Conservation (phyloP, 2,888 invertebrate species). For the Catocala sponsa region DNA sequence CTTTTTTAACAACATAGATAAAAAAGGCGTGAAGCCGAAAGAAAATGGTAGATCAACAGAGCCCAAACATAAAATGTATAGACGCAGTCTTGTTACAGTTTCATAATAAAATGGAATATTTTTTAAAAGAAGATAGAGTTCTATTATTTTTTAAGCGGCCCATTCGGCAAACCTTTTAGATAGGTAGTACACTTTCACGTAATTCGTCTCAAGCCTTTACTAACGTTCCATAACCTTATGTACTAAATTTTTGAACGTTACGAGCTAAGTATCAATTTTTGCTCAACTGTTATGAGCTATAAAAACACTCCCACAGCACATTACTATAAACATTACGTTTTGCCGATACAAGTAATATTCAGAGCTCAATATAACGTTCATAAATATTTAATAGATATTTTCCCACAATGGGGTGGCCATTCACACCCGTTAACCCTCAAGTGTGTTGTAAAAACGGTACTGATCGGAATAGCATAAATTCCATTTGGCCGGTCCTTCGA, state of each 20-base stretch:
- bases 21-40: too few species aligned
- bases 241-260: conserved; percentile 45
- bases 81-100: too few species aligned
- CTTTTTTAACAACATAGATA: too few species aligned
- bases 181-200: too few species aligned
- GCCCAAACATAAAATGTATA: too few species aligned
- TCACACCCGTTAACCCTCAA: conserved; percentile 83
- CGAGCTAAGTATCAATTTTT: conserved; percentile 55
- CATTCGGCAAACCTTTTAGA: too few species aligned
- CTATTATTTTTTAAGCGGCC: too few species aligned
- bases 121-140: too few species aligned
- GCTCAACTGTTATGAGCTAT: conserved; percentile 55
- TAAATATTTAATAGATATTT: conserved; percentile 87
- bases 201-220: conserved; percentile 12
- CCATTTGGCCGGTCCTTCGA: conserved; percentile 65
- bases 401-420: conserved; percentile 86
- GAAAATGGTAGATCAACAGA: too few species aligned
- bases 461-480: conserved; percentile 82
- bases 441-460: conserved; percentile 75
- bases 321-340: conserved; percentile 67
- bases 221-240: conserved; percentile 26
- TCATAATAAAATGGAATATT: too few species aligned
- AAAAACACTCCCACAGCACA: conserved; percentile 62
- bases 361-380: conserved; percentile 71
- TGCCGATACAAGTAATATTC: conserved; percentile 66